Percentiles rank a stretch among this genome's conserved stretches.
These are phyloP conservation scores for Temnopleurus reevesii DNA, from an alignment of 53 echinoderm and acorn worm species.

Conservation along the genomic window DNA sequence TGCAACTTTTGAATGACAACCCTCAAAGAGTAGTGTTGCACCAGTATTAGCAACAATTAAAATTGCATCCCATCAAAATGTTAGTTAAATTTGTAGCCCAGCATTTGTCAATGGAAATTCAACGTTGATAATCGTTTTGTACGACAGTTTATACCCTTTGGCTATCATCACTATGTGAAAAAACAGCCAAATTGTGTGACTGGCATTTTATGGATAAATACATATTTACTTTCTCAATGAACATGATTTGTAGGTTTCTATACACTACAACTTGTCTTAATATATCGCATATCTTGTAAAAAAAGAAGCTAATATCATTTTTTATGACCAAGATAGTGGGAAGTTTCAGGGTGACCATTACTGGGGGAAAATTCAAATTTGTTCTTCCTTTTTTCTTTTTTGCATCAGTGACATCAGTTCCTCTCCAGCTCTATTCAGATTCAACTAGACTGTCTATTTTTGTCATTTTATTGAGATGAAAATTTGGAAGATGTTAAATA, in stretches of 20 bases:
- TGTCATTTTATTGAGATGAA: background rate
- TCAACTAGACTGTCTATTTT: background rate
- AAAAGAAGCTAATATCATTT: background rate
- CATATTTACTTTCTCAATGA: background rate
- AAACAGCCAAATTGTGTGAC: too few relatives aligned
- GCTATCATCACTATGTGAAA: too few relatives aligned
- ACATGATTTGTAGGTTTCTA: background rate
- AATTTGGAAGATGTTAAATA: background rate
- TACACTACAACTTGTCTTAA: background rate
- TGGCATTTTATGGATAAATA: background rate
- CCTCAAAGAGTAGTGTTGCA: too few relatives aligned
- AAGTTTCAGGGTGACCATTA: background rate
- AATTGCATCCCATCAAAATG: too few relatives aligned
- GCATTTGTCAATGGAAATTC: too few relatives aligned
- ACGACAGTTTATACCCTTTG: too few relatives aligned
- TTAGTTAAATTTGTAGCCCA: too few relatives aligned
- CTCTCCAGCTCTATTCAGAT: background rate
- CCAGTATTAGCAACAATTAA: too few relatives aligned
- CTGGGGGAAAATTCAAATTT: background rate
- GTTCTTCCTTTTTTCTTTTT: too few relatives aligned
- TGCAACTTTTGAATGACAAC: too few relatives aligned
- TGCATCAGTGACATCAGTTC: conserved; percentile 38
- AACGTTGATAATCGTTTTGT: too few relatives aligned
- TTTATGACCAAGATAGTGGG: background rate
- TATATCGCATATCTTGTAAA: background rate